Percentiles rank a stretch among this genome's conserved stretches.
phyloP scores from a whole-genome alignment of 2,888 invertebrate species.

The Platerodrilus igneus region DNA sequence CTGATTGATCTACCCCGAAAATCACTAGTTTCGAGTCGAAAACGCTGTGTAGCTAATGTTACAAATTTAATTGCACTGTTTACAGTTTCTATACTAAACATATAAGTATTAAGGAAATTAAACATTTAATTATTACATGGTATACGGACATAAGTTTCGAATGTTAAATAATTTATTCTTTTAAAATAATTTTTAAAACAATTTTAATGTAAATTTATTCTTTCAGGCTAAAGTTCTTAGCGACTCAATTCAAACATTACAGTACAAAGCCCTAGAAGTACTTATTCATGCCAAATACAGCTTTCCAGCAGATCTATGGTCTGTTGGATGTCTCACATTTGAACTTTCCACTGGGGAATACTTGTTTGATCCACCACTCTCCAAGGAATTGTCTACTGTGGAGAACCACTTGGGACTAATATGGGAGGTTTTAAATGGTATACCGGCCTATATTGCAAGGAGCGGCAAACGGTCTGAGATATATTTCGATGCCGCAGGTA shows the following conservation, averaged over 20 bases:
- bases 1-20: too few relatives aligned
- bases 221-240: too few relatives aligned
- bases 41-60: too few relatives aligned
- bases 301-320: slow-evolving; percentile 80
- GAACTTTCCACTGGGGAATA: slow-evolving; percentile 85
- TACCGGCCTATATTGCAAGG: slow-evolving; percentile 69
- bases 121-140: too few relatives aligned
- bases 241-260: slow-evolving; percentile 70
- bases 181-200: too few relatives aligned
- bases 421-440: slow-evolving; percentile 73
- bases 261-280: slow-evolving; percentile 77
- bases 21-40: too few relatives aligned
- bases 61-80: too few relatives aligned
- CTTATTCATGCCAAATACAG: slow-evolving; percentile 73
- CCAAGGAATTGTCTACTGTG: slow-evolving; percentile 66
- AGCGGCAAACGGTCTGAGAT: slow-evolving; percentile 68
- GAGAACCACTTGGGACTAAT: slow-evolving; percentile 84
- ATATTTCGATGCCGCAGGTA: slow-evolving; percentile 68
- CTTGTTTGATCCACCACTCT: slow-evolving; percentile 74
- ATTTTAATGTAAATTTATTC: too few relatives aligned
- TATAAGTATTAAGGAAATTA: too few relatives aligned
- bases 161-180: too few relatives aligned
- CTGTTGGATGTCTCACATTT: slow-evolving; percentile 82
- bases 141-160: too few relatives aligned
- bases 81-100: too few relatives aligned